These are phyloP conservation scores for Clarias pachynema DNA, from an alignment of 2,797 vertebrate genomes.

Conservation along the genomic window DNA sequence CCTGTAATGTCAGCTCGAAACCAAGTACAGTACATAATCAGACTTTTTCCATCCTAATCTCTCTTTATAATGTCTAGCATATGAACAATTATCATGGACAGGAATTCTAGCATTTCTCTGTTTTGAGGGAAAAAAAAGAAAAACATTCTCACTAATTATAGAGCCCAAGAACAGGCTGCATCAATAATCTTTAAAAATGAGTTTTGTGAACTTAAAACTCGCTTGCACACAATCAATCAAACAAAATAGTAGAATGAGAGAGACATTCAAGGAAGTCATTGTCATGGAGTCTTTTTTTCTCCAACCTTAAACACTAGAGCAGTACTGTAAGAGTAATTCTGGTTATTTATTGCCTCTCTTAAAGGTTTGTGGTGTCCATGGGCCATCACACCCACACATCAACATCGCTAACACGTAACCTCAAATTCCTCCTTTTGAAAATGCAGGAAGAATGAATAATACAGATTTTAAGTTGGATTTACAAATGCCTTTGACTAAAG, in stretches of 20 bases:
- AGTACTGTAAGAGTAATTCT: constrained; percentile 17
- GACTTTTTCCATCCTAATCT: neutral
- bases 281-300: neutral
- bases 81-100: constrained; percentile 12
- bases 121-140: neutral
- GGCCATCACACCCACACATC: constrained; percentile 20
- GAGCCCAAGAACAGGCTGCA: neutral
- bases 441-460: neutral
- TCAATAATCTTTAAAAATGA: constrained; percentile 3
- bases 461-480: neutral
- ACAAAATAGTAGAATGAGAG: neutral
- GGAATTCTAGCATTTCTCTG: constrained; percentile 9
- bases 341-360: constrained; percentile 22
- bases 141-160: neutral
- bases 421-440: constrained; percentile 17
- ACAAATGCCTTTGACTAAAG: neutral
- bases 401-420: neutral
- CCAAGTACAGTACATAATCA: neutral
- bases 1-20: neutral
- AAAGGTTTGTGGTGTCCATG: neutral
- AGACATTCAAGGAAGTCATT: neutral
- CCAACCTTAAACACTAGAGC: neutral
- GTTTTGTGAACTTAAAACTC: neutral
- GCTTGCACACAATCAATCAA: neutral
- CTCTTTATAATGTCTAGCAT: constrained; percentile 3